Conservation (phyloP, 2,888 invertebrate genomes). For the Gymnocheta viridis region DNA sequence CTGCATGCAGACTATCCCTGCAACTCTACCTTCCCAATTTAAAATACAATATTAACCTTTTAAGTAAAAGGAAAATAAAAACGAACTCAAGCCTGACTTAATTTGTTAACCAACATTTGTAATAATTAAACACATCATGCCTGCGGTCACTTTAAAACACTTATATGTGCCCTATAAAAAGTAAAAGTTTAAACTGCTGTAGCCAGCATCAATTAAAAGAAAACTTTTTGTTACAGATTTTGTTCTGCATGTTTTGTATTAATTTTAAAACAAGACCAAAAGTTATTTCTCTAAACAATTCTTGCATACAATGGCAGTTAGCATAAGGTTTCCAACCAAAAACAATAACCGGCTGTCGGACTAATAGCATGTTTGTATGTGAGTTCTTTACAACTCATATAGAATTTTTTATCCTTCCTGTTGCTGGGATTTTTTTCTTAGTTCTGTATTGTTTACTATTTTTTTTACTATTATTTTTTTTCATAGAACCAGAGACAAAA, state of each 20-base stretch:
- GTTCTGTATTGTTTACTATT: not conserved
- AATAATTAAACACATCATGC: not conserved
- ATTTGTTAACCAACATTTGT: not conserved
- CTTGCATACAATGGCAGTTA: constrained; percentile 28
- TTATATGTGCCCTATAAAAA: constrained; percentile 16
- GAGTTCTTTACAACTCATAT: not conserved
- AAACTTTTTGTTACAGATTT: not conserved
- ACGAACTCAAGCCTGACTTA: not conserved
- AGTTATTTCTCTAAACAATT: constrained; percentile 7
- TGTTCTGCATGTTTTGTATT: not conserved
- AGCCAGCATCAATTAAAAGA: not conserved
- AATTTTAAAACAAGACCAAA: constrained; percentile 26
- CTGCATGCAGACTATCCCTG: too few species aligned
- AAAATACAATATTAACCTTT: too few species aligned
- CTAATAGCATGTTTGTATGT: constrained; percentile 1
- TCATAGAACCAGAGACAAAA: constrained; percentile 22
- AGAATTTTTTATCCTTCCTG: not conserved
- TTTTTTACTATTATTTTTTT: not conserved
- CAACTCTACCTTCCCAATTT: too few species aligned
- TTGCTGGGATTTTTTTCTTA: constrained; percentile 1
- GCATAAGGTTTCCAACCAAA: constrained; percentile 42
- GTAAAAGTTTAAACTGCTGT: constrained; percentile 26
- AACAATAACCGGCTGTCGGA: constrained; percentile 38
- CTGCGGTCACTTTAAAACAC: not conserved
- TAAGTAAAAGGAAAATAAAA: not conserved